A percentile compares a stretch with the other conserved stretches of the same genome.
phyloP scores from a whole-genome alignment of 1,140 invertebrate species.

The Acromyrmex echinatior region DNA sequence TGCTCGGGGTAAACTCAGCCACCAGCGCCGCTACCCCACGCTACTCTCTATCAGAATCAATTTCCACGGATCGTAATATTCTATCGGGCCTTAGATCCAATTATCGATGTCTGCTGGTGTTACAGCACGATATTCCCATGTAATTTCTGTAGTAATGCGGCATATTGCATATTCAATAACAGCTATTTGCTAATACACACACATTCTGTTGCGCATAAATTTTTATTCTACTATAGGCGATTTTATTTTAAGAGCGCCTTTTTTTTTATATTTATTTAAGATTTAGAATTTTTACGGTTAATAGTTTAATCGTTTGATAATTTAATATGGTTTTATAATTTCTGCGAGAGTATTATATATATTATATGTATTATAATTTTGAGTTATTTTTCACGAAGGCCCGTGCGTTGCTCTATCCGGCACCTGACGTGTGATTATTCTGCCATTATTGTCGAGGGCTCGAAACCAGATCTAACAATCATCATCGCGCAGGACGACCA shows the following conservation, averaged over 20 bases:
- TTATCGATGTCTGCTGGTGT: conserved; percentile 54
- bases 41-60: conserved; percentile 70
- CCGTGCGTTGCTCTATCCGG: conserved; percentile 12
- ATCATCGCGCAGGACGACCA: conserved; percentile 65
- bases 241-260: too few species aligned
- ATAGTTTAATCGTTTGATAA: neutral
- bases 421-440: conserved; percentile 47
- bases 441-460: conserved; percentile 71
- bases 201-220: neutral
- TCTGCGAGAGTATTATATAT: neutral
- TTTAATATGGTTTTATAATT: neutral
- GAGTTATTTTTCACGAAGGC: conserved; percentile 17
- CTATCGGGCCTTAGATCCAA: conserved; percentile 56
- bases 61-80: conserved; percentile 53
- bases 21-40: neutral
- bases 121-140: conserved; percentile 29
- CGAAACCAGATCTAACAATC: conserved; percentile 78
- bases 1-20: conserved; percentile 57
- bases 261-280: neutral
- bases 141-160: conserved; percentile 22
- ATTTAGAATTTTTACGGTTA: neutral
- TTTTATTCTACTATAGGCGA: neutral
- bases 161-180: conserved; percentile 31
- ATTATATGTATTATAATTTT: neutral
- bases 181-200: neutral